Base-by-base conservation (phyloP, 2,888 invertebrate genomes). In the Stramonita haemastoma region DNA sequence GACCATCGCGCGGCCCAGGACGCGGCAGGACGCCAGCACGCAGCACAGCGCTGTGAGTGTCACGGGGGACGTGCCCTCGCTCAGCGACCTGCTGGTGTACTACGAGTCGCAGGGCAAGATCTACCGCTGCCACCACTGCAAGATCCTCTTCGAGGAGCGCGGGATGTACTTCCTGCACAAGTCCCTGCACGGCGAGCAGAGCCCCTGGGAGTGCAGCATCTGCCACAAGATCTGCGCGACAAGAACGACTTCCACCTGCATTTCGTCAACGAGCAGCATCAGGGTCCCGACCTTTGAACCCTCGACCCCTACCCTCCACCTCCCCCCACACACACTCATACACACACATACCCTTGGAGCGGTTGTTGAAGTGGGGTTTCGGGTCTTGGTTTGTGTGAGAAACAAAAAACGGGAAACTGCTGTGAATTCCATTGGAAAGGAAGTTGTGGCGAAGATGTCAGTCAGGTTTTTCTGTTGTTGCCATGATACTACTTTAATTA, bases 161-260 rank as follows among this genome's bases (percentile, higher is more conserved):
- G 94, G 94, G 57, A 92, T 95, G 93, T 95, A 92, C 90, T 94
- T 94, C 90, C 92, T 95, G 73, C 95, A 95, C 91, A 93, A 93
- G 87, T 94, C 94, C 13, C 92, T 95, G 84, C 95, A 95, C 79
- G 94, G 94, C 13, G 90, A 92, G 22, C 90, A 92, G 81, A 94
- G 92, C 87, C 94, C 95, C 0, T 95, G 94, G 94, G 93, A 94
- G 89, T 95, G 95, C 89, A 92, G 91, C 88, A 94, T 95, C 87
- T 95, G 95, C 89, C 93, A 94, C 90, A 94, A 93, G 87, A 90
- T 93, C 70, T 95, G 94, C 91, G 90, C 92, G 94, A 95, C 90
- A 93, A 94, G 87, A 95, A 95, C 87, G 95, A 95, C 87, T 95
- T 95, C 91, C 94, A 94, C 29, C 90, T 95, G 22, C 95, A 95